phyloP scores from a whole-genome alignment of 2,113 vertebrate species.

The Carlito syrichta region DNA sequence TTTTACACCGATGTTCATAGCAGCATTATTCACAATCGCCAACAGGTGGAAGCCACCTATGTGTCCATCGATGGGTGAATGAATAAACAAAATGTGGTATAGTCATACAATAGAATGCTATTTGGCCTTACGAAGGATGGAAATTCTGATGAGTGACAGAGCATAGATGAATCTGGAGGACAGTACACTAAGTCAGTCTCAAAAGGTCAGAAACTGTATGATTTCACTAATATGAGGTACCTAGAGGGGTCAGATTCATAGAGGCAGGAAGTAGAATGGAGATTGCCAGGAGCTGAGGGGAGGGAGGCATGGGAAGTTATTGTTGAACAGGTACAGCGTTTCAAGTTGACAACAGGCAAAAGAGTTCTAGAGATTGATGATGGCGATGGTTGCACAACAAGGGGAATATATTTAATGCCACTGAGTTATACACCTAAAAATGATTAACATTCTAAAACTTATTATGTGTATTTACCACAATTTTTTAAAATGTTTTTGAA shows the following conservation, averaged over 20 bases:
- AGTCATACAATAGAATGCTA: background rate
- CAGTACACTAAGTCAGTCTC: background rate
- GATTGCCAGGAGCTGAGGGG: too few species aligned
- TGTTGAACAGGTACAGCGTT: background rate
- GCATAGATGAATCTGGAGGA: background rate
- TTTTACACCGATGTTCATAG: background rate
- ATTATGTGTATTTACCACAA: background rate
- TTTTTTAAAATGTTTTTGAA: background rate
- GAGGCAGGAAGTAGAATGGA: background rate
- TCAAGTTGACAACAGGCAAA: background rate
- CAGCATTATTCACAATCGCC: background rate
- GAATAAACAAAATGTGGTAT: background rate
- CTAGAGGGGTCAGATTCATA: background rate
- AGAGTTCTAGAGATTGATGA: too few species aligned
- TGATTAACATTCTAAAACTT: background rate
- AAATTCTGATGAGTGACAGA: background rate
- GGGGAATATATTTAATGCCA: background rate
- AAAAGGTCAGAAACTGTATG: background rate
- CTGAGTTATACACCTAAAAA: too few species aligned
- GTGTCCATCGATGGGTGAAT: background rate
- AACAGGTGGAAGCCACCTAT: background rate
- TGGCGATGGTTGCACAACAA: background rate
- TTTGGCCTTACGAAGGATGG: background rate
- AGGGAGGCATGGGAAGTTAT: rapidly evolving
- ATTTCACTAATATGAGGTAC: too few species aligned